A percentile compares a stretch with the other conserved stretches of the same genome.
phyloP scores from a whole-genome alignment of 2,888 invertebrate genomes.

The Drosophila mimica region DNA sequence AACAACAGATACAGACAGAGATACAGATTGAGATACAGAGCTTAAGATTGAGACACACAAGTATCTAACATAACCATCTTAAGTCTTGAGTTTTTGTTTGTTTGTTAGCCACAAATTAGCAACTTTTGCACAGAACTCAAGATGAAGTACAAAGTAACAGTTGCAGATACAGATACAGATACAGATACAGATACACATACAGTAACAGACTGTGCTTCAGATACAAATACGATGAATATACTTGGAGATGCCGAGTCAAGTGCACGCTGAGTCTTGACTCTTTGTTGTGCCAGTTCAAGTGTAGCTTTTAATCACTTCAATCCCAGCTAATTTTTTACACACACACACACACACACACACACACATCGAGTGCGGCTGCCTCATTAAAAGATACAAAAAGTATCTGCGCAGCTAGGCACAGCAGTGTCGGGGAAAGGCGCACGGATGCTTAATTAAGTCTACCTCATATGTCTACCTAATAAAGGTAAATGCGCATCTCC shows the following conservation, averaged over 20 bases:
- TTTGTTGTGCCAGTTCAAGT: constrained; percentile 50
- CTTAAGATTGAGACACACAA: neutral
- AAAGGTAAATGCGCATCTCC: neutral
- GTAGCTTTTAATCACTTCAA: constrained; percentile 33
- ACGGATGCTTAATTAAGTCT: neutral
- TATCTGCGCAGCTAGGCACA: constrained; percentile 30
- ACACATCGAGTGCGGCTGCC: constrained; percentile 25
- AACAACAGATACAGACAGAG: neutral
- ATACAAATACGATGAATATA: constrained; percentile 9
- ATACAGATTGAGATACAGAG: neutral
- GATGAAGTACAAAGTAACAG: constrained; percentile 4
- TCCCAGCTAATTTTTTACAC: constrained; percentile 40
- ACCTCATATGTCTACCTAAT: neutral
- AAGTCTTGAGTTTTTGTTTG: neutral
- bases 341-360: constrained; percentile 10
- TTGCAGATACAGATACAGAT: constrained; percentile 1
- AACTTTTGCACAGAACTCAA: constrained; percentile 33
- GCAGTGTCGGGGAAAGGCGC: neutral
- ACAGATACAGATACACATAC: constrained; percentile 10
- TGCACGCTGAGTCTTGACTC: constrained; percentile 39
- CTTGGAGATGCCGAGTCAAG: constrained; percentile 20
- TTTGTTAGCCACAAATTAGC: constrained; percentile 21
- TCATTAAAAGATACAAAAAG: constrained; percentile 53
- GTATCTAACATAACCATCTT: constrained; percentile 9
- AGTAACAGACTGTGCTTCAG: constrained; percentile 8